These are phyloP conservation scores for Glareola pratincola DNA, from an alignment of 2,113 vertebrate species.

Conservation along the genomic window DNA sequence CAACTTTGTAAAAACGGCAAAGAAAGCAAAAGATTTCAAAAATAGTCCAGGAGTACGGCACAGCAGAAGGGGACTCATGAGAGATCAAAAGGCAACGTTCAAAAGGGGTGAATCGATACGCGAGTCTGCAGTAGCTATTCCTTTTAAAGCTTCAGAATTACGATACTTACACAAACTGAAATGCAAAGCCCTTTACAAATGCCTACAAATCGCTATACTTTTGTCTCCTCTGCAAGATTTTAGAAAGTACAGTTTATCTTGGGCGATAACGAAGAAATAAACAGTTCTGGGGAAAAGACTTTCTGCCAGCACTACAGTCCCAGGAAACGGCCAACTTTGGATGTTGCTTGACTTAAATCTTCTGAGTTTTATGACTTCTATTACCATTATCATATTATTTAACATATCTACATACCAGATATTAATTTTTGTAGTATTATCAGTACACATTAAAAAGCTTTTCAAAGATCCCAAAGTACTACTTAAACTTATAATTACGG, in stretches of 20 bases:
- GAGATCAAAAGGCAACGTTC: not conserved
- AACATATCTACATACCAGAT: not conserved
- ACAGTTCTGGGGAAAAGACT: not conserved
- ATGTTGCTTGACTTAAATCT: not conserved
- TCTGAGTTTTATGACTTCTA: not conserved
- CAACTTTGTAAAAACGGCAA: not conserved
- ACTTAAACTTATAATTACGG: not conserved
- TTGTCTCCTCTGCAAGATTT: not conserved
- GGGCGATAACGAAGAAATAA: not conserved
- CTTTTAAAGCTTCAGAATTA: not conserved
- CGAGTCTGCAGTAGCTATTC: not conserved
- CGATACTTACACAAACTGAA: not conserved
- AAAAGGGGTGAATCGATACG: not conserved
- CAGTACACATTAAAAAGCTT: not conserved
- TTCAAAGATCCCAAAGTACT: not conserved
- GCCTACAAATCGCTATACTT: not conserved
- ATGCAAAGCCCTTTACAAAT: not conserved
- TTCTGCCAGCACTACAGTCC: not conserved
- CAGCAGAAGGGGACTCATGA: not conserved
- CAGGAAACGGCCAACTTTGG: not conserved
- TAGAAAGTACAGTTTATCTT: not conserved
- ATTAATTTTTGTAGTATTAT: not conserved
- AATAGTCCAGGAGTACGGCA: not conserved
- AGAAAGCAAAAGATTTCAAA: not conserved
- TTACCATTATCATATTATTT: not conserved